A percentile compares a stretch with the other conserved stretches of the same genome.
Conservation (phyloP, 2,797 vertebrate species). For the Eidolon dupreanum region DNA sequence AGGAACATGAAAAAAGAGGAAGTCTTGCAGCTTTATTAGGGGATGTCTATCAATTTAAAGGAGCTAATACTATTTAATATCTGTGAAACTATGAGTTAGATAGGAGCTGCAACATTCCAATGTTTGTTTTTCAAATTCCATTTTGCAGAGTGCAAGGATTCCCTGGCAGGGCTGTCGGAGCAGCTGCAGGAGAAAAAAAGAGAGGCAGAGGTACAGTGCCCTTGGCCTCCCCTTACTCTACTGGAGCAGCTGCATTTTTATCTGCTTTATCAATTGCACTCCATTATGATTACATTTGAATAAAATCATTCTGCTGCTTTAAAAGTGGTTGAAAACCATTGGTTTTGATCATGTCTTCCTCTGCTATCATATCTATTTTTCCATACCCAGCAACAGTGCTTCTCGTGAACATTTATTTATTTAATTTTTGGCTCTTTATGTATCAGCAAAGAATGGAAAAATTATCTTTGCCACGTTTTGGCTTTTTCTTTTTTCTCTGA, state of each 20-base stretch:
- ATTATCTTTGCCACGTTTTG: not conserved
- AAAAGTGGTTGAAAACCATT: not conserved
- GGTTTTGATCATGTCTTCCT: not conserved
- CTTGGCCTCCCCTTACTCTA: slow-evolving; percentile 32
- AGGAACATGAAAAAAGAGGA: not conserved
- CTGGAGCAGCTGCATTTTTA: slow-evolving; percentile 65
- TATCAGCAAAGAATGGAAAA: not conserved
- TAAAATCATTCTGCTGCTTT: slow-evolving; percentile 57
- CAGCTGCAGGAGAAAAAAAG: slow-evolving; percentile 39
- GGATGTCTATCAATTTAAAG: not conserved
- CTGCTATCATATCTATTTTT: not conserved
- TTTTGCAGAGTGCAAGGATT: not conserved
- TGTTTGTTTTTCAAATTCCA: slow-evolving; percentile 42
- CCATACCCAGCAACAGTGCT: not conserved
- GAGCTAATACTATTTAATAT: not conserved
- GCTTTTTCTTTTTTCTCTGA: not conserved
- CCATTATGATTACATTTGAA: slow-evolving; percentile 55
- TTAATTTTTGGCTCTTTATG: not conserved
- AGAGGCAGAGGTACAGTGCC: not conserved
- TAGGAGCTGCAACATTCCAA: not conserved
- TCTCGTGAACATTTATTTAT: slow-evolving; percentile 10
- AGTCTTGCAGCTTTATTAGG: not conserved
- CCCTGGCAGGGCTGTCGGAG: slow-evolving; percentile 47
- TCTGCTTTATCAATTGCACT: slow-evolving; percentile 56
- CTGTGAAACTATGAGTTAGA: not conserved